Evolutionary conservation across 2,797 vertebrate genomes (phyloP).

Genomic region (Phylloscopus collybita): DNA sequence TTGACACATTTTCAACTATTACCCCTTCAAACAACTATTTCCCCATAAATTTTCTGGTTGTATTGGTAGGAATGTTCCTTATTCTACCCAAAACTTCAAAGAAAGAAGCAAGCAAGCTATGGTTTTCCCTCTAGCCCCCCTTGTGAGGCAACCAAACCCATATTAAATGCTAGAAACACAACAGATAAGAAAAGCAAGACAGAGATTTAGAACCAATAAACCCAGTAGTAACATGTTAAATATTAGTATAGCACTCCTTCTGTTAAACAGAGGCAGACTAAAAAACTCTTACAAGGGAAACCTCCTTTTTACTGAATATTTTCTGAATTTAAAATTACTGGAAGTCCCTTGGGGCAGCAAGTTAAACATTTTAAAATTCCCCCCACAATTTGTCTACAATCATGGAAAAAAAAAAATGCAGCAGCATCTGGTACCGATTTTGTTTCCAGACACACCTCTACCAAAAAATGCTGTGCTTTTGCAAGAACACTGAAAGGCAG

Average conservation of each 20-base stretch:
- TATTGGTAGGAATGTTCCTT: not conserved
- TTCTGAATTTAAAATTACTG: slow-evolving; percentile 19
- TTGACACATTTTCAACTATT: slow-evolving; percentile 45
- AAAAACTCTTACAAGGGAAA: not conserved
- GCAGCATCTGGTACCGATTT: slow-evolving; percentile 52
- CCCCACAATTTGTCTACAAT: slow-evolving; percentile 20
- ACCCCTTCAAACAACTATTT: slow-evolving; percentile 31
- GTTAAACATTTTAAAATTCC: slow-evolving; percentile 10
- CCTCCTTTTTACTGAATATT: not conserved
- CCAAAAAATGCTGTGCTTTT: slow-evolving; percentile 37
- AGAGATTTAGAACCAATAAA: slow-evolving; percentile 37
- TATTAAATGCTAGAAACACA: slow-evolving; percentile 32
- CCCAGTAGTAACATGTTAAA: not conserved
- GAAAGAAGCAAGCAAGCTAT: not conserved
- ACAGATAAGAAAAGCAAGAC: slow-evolving; percentile 40
- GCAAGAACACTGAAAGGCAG: slow-evolving; percentile 39
- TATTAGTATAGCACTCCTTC: not conserved
- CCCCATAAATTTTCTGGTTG: slow-evolving; percentile 17
- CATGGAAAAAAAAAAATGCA: not conserved
- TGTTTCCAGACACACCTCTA: slow-evolving; percentile 51
- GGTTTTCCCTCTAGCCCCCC: not conserved
- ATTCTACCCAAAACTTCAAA: slow-evolving; percentile 45
- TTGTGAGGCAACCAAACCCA: not conserved
- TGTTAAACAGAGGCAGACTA: not conserved
- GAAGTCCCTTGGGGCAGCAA: not conserved